A percentile compares a stretch with the other conserved stretches of the same genome.
Evolutionary conservation across 1,140 invertebrate species (phyloP).

Genomic region (Caenorhabditis brenneri): DNA sequence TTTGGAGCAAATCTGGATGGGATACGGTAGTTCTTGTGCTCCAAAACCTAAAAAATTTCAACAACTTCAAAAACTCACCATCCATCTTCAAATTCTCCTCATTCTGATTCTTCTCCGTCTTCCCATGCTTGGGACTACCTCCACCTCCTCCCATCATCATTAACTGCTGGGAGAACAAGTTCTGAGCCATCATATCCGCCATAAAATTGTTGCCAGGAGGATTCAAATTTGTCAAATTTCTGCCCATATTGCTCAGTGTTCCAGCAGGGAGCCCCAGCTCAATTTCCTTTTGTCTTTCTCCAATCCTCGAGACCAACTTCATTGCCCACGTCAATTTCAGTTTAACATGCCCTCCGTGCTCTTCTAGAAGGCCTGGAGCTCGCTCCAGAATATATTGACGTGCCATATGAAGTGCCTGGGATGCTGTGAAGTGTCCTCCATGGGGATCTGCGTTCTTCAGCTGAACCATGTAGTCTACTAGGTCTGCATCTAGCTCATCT

Average conservation of each 20-base stretch:
- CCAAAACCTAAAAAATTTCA: neutral
- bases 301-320: constrained; percentile 62
- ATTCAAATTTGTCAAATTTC: constrained; percentile 16
- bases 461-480: constrained; percentile 68
- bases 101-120: neutral
- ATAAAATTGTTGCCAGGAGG: constrained; percentile 46
- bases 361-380: constrained; percentile 64
- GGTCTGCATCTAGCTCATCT: constrained; percentile 69
- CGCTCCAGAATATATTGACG: constrained; percentile 65
- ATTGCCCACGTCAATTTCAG: constrained; percentile 70
- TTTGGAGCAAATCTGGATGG: too few relatives aligned
- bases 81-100: constrained; percentile 1
- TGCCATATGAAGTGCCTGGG: constrained; percentile 64
- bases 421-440: constrained; percentile 64
- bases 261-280: constrained; percentile 56
- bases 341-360: constrained; percentile 68
- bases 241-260: constrained; percentile 48
- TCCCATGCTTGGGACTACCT: neutral
- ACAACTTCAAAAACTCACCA: neutral
- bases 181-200: constrained; percentile 53
- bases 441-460: constrained; percentile 61
- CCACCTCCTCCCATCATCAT: neutral
- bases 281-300: constrained; percentile 59
- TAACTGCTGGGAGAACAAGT: constrained; percentile 10
- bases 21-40: neutral